phyloP scores from a whole-genome alignment of 2,113 vertebrate genomes.

The Elephantulus edwardii region DNA sequence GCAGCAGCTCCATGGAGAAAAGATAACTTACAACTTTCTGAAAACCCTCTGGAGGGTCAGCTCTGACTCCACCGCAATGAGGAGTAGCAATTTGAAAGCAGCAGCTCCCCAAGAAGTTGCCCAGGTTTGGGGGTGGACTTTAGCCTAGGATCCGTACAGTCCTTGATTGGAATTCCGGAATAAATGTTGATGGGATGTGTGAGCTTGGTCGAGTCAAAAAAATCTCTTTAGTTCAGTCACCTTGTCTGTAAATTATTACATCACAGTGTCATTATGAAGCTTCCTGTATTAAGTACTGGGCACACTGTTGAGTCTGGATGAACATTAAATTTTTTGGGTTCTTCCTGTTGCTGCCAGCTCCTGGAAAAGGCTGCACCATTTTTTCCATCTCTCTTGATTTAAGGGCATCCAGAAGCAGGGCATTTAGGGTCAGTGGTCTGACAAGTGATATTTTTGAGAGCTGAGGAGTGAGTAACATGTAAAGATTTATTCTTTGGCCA shows the following conservation, averaged over 20 bases:
- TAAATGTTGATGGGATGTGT: neutral
- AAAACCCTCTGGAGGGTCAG: too few relatives aligned
- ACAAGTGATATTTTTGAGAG: neutral
- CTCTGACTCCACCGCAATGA: too few relatives aligned
- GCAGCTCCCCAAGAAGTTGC: neutral
- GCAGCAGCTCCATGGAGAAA: too few relatives aligned
- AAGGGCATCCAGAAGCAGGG: neutral
- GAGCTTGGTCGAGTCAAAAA: neutral
- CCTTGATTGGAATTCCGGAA: neutral
- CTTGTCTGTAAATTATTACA: neutral
- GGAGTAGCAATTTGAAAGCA: neutral
- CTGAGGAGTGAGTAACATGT: neutral
- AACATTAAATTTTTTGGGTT: neutral
- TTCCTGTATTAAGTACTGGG: too few relatives aligned
- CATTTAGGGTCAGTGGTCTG: neutral
- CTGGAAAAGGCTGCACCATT: neutral
- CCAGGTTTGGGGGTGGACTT: neutral
- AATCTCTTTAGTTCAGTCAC: neutral
- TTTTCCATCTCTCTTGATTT: neutral
- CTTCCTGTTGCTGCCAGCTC: neutral
- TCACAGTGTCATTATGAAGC: neutral
- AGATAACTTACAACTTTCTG: too few relatives aligned
- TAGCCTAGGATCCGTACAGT: neutral
- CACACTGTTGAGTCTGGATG: neutral
- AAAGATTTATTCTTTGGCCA: constrained; percentile 49